Evolutionary conservation across 2,113 vertebrate genomes (phyloP).

Genomic region (Aix galericulata): DNA sequence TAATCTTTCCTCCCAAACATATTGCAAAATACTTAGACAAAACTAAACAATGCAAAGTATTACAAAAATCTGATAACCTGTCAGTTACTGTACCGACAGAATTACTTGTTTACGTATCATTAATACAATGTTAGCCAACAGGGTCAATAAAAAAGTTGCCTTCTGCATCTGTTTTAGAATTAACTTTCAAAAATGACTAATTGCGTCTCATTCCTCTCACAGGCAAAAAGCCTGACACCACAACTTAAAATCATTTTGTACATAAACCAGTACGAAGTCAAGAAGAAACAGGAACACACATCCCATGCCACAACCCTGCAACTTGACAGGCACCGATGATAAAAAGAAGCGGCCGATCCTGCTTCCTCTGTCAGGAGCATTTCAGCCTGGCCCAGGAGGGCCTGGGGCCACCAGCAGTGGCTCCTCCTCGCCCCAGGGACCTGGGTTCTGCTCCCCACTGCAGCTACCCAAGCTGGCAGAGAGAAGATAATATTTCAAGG

Average conservation of each 20-base stretch:
- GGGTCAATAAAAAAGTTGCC: accelerated
- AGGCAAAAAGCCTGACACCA: background rate
- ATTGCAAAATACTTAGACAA: conserved; percentile 28
- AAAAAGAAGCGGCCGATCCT: background rate
- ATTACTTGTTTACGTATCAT: background rate
- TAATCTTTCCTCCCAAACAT: background rate
- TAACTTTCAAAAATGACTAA: background rate
- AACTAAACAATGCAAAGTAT: background rate
- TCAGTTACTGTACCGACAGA: background rate
- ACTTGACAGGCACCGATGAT: background rate
- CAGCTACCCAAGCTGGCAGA: background rate
- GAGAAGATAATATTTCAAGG: background rate
- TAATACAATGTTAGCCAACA: background rate
- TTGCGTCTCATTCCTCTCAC: background rate
- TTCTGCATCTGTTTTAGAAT: background rate
- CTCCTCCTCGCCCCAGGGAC: accelerated
- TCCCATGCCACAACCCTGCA: background rate
- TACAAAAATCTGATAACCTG: background rate
- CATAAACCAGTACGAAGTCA: background rate
- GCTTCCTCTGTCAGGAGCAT: background rate
- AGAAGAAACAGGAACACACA: background rate
- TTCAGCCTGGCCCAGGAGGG: background rate
- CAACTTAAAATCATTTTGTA: background rate
- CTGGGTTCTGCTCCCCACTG: background rate
- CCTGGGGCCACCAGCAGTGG: accelerated